Evolutionary conservation across 2,888 invertebrate genomes (phyloP).

Genomic region (Scrobipalpa costella): DNA sequence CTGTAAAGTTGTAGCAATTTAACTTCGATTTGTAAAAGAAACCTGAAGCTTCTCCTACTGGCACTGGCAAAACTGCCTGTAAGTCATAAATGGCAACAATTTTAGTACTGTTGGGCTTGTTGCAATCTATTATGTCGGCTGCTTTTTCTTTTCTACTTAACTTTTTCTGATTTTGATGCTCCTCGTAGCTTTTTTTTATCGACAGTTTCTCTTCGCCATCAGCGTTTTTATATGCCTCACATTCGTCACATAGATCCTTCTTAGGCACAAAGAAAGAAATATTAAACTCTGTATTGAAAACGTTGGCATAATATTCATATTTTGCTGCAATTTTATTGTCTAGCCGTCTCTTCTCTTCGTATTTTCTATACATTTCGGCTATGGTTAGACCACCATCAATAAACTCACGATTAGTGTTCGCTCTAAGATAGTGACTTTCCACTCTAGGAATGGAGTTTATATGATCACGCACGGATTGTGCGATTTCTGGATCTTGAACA

Average conservation of each 20-base stretch:
- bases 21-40: slow-evolving; percentile 38
- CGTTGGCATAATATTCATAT: slow-evolving; percentile 27
- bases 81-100: slow-evolving; percentile 35
- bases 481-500: neutral
- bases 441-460: slow-evolving; percentile 17
- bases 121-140: neutral
- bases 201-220: slow-evolving; percentile 21
- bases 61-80: slow-evolving; percentile 37
- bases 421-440: slow-evolving; percentile 18
- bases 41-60: slow-evolving; percentile 33
- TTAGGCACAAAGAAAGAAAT: slow-evolving; percentile 28
- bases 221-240: slow-evolving; percentile 30
- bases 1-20: slow-evolving; percentile 34
- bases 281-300: slow-evolving; percentile 28
- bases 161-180: neutral
- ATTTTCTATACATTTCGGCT: slow-evolving; percentile 30
- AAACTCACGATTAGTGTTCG: slow-evolving; percentile 26
- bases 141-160: neutral
- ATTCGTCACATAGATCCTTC: slow-evolving; percentile 32
- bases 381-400: slow-evolving; percentile 32
- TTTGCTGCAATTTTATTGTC: slow-evolving; percentile 24
- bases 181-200: neutral
- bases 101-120: neutral
- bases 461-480: neutral
- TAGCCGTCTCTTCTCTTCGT: slow-evolving; percentile 24